Conservation (phyloP, 23 tunicate genomes). For the Aplidium turbinatum region DNA sequence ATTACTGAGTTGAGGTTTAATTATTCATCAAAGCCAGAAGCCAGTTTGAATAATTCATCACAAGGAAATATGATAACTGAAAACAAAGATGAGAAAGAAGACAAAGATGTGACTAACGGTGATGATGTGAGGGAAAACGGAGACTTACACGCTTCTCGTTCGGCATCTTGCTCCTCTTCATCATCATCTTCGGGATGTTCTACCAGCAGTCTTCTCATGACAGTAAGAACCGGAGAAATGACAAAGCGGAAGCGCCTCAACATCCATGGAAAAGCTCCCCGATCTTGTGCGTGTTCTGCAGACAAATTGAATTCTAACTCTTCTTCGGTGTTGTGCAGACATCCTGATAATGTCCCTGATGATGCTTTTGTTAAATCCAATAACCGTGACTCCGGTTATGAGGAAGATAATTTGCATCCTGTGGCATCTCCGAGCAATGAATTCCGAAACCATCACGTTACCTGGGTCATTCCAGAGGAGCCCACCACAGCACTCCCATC, state of each 20-base stretch:
- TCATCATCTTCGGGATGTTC: slow-evolving; percentile 38
- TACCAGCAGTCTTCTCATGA: slow-evolving; percentile 9
- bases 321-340: not conserved
- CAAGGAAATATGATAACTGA: too few species aligned
- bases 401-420: not conserved
- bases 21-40: too few species aligned
- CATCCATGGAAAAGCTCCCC: not conserved
- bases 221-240: slow-evolving; percentile 25
- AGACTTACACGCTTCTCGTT: too few species aligned
- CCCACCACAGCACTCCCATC: too few species aligned
- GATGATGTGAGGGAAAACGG: too few species aligned
- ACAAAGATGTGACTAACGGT: too few species aligned
- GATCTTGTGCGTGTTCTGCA: not conserved
- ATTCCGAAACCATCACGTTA: not conserved
- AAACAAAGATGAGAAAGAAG: too few species aligned
- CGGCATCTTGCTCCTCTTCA: too few species aligned
- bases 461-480: slow-evolving; percentile 49
- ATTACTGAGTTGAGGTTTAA: too few species aligned
- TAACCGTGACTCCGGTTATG: slow-evolving; percentile 61
- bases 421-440: not conserved
- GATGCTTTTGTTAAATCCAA: slow-evolving; percentile 1
- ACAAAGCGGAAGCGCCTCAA: slow-evolving; percentile 4
- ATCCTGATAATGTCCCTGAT: not conserved
- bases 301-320: not conserved
- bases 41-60: too few species aligned